phyloP scores from a whole-genome alignment of 2,113 vertebrate genomes.

The Helogale parvula region DNA sequence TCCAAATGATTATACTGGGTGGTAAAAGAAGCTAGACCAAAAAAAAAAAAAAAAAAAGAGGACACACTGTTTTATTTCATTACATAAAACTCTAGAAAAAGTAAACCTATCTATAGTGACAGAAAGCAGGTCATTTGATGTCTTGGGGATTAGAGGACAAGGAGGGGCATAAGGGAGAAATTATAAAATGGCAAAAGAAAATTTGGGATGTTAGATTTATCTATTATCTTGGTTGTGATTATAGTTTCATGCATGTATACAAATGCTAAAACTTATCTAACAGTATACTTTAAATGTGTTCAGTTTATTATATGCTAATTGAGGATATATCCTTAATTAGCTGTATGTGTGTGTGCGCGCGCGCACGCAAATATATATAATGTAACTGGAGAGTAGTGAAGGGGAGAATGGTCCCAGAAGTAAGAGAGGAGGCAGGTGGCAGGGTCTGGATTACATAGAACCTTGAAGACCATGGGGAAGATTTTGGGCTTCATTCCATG shows the following conservation, averaged over 20 bases:
- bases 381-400: background rate
- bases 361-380: too few relatives aligned
- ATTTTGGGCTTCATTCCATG: background rate
- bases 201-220: background rate
- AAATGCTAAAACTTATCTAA: conserved; percentile 18
- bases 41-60: background rate
- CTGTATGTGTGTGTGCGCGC: too few relatives aligned
- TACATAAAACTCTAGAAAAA: background rate
- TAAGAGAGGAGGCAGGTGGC: background rate
- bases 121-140: background rate
- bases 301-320: background rate
- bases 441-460: background rate
- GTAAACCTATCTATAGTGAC: background rate
- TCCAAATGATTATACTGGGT: background rate
- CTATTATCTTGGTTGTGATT: background rate
- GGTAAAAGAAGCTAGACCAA: background rate
- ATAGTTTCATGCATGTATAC: background rate
- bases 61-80: background rate
- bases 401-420: background rate
- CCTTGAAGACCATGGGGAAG: background rate
- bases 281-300: background rate
- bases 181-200: background rate
- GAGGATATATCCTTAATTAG: too few relatives aligned
- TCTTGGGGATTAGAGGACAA: background rate
- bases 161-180: background rate